Conservation (phyloP, 23 tunicate genomes). For the Styela plicata region DNA sequence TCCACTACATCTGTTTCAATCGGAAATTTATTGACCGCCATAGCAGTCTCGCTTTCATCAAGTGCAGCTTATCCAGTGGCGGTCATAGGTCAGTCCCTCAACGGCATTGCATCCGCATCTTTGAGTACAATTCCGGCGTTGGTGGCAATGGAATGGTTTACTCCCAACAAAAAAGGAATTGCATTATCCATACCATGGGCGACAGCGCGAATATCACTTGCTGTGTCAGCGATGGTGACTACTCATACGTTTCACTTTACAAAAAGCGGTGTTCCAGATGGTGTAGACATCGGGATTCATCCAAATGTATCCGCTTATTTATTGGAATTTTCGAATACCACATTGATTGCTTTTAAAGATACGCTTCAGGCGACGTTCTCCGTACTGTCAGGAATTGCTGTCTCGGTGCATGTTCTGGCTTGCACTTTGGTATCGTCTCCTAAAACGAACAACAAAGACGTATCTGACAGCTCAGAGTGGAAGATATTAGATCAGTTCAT, state of each 20-base stretch:
- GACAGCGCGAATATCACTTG: neutral
- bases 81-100: neutral
- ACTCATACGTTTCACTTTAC: constrained; percentile 1
- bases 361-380: neutral
- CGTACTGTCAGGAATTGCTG: neutral
- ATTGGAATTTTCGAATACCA: neutral
- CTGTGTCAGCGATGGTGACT: neutral
- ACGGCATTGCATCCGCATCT: neutral
- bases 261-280: neutral
- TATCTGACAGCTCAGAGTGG: neutral
- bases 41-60: neutral
- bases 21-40: neutral
- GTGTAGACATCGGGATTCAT: neutral
- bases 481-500: neutral
- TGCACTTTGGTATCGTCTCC: neutral
- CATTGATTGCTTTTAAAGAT: neutral
- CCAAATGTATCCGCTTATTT: neutral
- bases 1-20: neutral
- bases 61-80: neutral
- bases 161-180: neutral
- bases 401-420: neutral
- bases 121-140: neutral
- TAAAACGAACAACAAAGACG: neutral
- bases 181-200: constrained; percentile 12
- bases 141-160: neutral